phyloP scores from a whole-genome alignment of 1,140 invertebrate genomes.

The Drosophila takahashii region DNA sequence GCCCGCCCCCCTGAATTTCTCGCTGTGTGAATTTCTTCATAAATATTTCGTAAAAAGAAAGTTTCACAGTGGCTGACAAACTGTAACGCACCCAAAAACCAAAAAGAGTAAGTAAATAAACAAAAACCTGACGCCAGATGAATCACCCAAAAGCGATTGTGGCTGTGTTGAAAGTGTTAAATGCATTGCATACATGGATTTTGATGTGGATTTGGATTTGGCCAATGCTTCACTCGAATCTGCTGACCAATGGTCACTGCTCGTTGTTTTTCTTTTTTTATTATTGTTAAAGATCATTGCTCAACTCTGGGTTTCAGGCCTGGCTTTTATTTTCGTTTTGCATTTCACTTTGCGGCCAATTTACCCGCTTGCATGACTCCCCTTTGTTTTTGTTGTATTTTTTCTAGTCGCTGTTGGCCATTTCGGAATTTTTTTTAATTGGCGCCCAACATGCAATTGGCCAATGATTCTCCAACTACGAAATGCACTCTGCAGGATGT shows the following conservation, averaged over 20 bases:
- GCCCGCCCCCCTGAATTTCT: conserved; percentile 14
- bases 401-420: conserved; percentile 12
- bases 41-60: conserved; percentile 80
- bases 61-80: conserved; percentile 73
- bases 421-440: conserved; percentile 64
- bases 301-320: conserved; percentile 39
- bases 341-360: conserved; percentile 73
- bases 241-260: conserved; percentile 59
- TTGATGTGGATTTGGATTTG: conserved; percentile 32
- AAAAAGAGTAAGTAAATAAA: conserved; percentile 32
- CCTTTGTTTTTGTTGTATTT: conserved; percentile 31
- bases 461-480: conserved; percentile 44
- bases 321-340: conserved; percentile 59
- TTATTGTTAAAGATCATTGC: conserved; percentile 51
- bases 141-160: conserved; percentile 59
- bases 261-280: conserved; percentile 14
- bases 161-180: conserved; percentile 75
- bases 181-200: conserved; percentile 64
- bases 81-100: conserved; percentile 68
- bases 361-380: conserved; percentile 52
- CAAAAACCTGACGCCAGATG: conserved; percentile 49
- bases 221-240: conserved; percentile 51
- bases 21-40: conserved; percentile 63
- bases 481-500: conserved; percentile 44
- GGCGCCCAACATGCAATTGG: conserved; percentile 62